Evolutionary conservation across 2,113 vertebrate species (phyloP).

Genomic region (Deroptyus accipitrinus): DNA sequence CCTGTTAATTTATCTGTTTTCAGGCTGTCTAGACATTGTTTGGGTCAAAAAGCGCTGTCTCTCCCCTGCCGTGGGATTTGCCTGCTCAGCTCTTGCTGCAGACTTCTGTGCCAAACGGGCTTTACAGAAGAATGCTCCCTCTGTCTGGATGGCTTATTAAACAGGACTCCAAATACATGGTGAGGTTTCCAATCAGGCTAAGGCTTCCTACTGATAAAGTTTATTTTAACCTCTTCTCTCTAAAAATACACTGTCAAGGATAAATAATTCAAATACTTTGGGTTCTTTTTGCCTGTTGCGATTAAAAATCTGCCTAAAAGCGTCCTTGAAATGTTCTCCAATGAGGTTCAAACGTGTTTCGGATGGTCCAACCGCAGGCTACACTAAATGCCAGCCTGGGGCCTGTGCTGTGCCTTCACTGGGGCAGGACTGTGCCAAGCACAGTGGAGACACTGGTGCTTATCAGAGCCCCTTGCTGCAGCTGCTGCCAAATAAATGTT

Average conservation of each 20-base stretch:
- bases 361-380: background rate
- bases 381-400: background rate
- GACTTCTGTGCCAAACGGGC: constrained; percentile 47
- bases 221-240: constrained; percentile 69
- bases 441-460: background rate
- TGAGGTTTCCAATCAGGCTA: constrained; percentile 61
- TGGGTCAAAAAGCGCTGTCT: constrained; percentile 71
- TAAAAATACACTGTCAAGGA: constrained; percentile 53
- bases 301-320: constrained; percentile 40
- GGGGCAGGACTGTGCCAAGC: background rate
- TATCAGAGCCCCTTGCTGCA: background rate
- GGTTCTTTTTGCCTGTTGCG: background rate
- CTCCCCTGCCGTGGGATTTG: constrained; percentile 56
- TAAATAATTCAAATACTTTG: constrained; percentile 60
- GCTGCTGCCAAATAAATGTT: background rate
- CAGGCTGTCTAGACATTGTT: constrained; percentile 78
- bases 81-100: constrained; percentile 61
- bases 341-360: background rate
- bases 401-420: background rate
- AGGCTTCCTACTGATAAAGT: constrained; percentile 73
- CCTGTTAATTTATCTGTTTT: constrained; percentile 77
- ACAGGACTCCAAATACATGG: constrained; percentile 32
- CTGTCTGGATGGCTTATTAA: constrained; percentile 60
- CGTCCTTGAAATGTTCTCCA: constrained; percentile 28
- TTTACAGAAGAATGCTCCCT: constrained; percentile 65